Evolutionary conservation across 2,888 invertebrate genomes (phyloP).

Genomic region (Encarsia formosa): DNA sequence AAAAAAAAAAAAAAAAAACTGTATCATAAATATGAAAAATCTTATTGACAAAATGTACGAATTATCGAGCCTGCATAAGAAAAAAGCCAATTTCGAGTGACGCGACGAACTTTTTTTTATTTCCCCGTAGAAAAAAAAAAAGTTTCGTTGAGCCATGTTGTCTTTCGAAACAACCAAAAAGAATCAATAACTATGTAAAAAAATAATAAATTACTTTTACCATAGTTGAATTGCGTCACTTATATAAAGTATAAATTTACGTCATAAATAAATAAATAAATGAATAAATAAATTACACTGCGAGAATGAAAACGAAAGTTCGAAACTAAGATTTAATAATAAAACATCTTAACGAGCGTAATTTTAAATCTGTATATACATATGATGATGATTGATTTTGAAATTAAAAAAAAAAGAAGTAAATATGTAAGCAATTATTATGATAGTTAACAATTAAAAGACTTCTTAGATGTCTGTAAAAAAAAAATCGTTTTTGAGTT

Average conservation of each 20-base stretch:
- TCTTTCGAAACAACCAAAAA: too few species aligned
- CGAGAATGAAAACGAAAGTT: slow-evolving; percentile 9
- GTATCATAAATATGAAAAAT: too few species aligned
- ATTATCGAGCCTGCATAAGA: too few species aligned
- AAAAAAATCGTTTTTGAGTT: slow-evolving; percentile 2
- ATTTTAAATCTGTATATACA: slow-evolving; percentile 49
- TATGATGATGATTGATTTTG: slow-evolving; percentile 48
- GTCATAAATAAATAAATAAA: too few species aligned
- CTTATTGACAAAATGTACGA: too few species aligned
- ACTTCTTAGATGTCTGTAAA: slow-evolving; percentile 18
- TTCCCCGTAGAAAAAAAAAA: too few species aligned
- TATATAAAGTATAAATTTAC: neutral
- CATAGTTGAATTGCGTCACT: slow-evolving; percentile 3
- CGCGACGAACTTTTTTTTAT: too few species aligned
- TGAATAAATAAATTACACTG: neutral
- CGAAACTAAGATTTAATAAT: slow-evolving; percentile 6
- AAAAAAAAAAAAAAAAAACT: too few species aligned
- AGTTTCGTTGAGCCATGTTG: too few species aligned
- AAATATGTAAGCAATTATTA: slow-evolving; percentile 44
- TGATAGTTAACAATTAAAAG: slow-evolving; percentile 26
- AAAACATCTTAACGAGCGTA: slow-evolving; percentile 33
- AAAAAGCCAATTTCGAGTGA: too few species aligned
- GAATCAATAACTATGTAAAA: slow-evolving; percentile 19
- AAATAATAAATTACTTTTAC: slow-evolving; percentile 9
- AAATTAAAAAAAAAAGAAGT: too few species aligned